Percentiles rank a stretch among this genome's conserved stretches.
These are phyloP conservation scores for Anguilla megastoma DNA, from an alignment of 2,797 vertebrate species.

Conservation along the genomic window DNA sequence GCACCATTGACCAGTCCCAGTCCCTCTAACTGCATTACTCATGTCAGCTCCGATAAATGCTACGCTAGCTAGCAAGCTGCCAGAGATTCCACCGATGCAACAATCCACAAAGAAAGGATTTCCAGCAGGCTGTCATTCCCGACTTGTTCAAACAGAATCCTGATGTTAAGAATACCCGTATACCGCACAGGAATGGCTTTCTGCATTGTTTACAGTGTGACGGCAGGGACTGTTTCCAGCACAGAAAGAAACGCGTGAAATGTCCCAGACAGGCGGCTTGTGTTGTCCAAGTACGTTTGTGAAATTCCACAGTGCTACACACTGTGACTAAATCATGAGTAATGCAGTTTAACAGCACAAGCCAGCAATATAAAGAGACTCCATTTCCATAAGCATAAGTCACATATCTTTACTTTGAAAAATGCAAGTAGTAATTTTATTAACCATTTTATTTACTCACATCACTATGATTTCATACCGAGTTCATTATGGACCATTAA, in stretches of 20 bases:
- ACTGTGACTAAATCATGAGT: background rate
- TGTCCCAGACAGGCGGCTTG: background rate
- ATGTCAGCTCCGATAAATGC: background rate
- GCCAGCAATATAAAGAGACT: background rate
- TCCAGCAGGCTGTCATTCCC: background rate
- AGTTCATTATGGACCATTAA: background rate
- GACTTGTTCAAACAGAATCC: background rate
- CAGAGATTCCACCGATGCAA: background rate
- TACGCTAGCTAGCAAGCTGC: background rate
- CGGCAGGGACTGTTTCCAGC: background rate
- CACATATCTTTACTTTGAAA: background rate
- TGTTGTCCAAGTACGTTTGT: background rate
- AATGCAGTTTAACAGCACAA: background rate
- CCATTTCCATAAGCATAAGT: background rate
- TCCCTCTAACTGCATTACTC: background rate
- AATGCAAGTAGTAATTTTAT: background rate
- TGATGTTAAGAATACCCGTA: background rate
- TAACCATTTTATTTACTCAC: background rate
- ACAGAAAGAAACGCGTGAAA: background rate
- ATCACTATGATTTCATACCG: background rate
- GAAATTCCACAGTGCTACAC: background rate
- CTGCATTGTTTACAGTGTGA: background rate
- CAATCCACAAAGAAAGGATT: background rate
- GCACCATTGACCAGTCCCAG: background rate
- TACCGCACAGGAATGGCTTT: background rate